phyloP scores from a whole-genome alignment of 2,797 vertebrate species.

The Xyrichtys novacula region DNA sequence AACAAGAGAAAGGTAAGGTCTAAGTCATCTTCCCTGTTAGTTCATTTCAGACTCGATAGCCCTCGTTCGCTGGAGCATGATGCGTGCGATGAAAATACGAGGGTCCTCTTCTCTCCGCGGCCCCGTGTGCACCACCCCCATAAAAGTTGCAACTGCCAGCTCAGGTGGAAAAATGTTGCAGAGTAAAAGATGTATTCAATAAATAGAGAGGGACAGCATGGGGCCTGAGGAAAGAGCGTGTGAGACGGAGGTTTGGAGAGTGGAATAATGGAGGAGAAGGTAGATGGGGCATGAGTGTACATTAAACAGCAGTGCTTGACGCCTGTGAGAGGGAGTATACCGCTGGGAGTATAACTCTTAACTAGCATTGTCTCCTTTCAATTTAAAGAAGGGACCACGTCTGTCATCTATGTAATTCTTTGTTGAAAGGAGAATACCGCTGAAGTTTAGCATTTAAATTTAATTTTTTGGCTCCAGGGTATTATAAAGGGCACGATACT shows the following conservation, averaged over 20 bases:
- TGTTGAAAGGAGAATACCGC: conserved; percentile 69
- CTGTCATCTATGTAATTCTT: conserved; percentile 86
- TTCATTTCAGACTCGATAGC: conserved; percentile 94
- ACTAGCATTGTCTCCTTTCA: conserved; percentile 95
- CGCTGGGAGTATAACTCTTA: conserved; percentile 97
- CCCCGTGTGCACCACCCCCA: conserved; percentile 82
- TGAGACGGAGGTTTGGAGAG: conserved; percentile 96
- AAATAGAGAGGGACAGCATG: conserved; percentile 99
- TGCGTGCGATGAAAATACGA: conserved; percentile 77
- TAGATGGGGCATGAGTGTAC: conserved; percentile 99
- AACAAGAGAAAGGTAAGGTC: conserved; percentile 69
- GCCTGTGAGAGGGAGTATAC: conserved; percentile 92
- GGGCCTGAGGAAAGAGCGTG: conserved; percentile 93
- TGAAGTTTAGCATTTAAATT: conserved; percentile 46
- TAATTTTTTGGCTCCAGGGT: not conserved
- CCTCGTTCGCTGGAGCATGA: conserved; percentile 86
- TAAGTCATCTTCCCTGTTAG: conserved; percentile 92
- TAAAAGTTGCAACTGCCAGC: conserved; percentile 98
- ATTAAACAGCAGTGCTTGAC: conserved; percentile 97
- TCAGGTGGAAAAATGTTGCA: conserved; percentile 99
- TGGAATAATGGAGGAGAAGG: conserved; percentile 95
- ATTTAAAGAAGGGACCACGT: conserved; percentile 74
- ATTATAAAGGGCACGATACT: not conserved
- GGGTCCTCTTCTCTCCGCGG: conserved; percentile 70
- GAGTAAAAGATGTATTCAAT: conserved; percentile 99